Evolutionary conservation across 1,140 invertebrate species (phyloP), one percentile per base, ranked within the genome.

Genomic region (Phocides pigmalion): DNA sequence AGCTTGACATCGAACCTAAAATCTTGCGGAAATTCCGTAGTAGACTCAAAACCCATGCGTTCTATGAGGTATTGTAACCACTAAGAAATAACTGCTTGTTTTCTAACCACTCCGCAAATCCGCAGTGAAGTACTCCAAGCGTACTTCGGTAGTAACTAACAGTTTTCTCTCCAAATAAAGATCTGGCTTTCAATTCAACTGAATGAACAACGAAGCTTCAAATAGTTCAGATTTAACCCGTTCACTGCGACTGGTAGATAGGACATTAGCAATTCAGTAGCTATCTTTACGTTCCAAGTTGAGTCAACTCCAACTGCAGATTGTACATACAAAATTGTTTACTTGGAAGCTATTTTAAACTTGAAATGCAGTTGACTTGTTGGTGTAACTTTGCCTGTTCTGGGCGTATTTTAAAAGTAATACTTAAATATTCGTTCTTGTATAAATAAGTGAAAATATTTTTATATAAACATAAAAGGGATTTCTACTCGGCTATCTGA

Each of bases 311-410:
- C 16, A 41, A 56, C 39, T 44, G 15, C 53, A 58, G 53, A 58
- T 58, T 44, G 53, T 44, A 44, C 39, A 42, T 17, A 46, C 17
- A 58, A 58, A 58, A 42, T 37, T 58, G 20, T 58, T 58, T 58
- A 42, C 39, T 58, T 11, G 37, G 39, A 44, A 44, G 15, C 39
- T 58, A 44, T 58, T 58, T 58, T 28, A 58, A 58, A 28, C 41
- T 58, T 25, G 14, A 58, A 42, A 53, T 53, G 32, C 20, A 28
- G 17, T 17, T 56, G 39, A 44, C 39, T 42, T 56, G 53, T 58
- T 17, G 41, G 15, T 28, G 41, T 32, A 28, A 58, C 39, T 42
- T 0, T 32, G 12, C 4, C 53, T 56, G 12, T 39, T 20, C 6
- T 12, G n/a, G 46, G 1, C 12, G 17, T 16, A 50, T 32, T 50